Evolutionary conservation across 2,113 vertebrate species (phyloP), one percentile per base, ranked within the genome.

Genomic region (Vombatus ursinus): DNA sequence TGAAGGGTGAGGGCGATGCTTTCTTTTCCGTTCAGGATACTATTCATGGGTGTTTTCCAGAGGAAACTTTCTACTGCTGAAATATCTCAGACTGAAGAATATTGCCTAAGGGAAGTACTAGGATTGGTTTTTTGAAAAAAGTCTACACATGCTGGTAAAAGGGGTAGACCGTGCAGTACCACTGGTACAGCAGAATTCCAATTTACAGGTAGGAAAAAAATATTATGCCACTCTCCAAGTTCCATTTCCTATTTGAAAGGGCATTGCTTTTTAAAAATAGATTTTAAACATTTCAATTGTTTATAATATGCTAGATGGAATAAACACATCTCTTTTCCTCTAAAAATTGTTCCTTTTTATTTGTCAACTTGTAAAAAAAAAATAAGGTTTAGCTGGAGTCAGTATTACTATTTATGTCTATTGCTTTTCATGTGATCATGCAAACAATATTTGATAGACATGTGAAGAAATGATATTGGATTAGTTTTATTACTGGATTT

Each of bases 91-190:
- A 93, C 52, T 92, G 49, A 96, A 89, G 23, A 94, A 11, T 94
- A 90, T 97, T 97, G 95, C 94, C 89, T 95, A 94, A 95, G 61
- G 61, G 91, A 96, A 96, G 77, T 95, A 53, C 94, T 94, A 37
- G 53, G 47, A n/a, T 94, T 95, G 91, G 37, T 93, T 95, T 95
- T 50, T 96, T 93, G 51, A 9, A 54, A 50, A 61, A 95, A 90
- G n/a, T 92, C 89, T 94, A 91, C 25, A 93, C 93, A 49, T 93
- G 51, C n/a, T 90, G 24, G 5, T 52, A 68, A 95, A 52, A 95
- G 48, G 23, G 31, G 1, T 91, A 95, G 77, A 93, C n/a, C 10
- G 3, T 89, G 37, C 11, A 92, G 23, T 90, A 91, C 49, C 49
- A 61, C 52, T 90, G 24, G 53, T 90, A 53, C 25, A 49, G 9